Base-by-base conservation (phyloP, 2,113 vertebrate species). In the Alces alces region DNA sequence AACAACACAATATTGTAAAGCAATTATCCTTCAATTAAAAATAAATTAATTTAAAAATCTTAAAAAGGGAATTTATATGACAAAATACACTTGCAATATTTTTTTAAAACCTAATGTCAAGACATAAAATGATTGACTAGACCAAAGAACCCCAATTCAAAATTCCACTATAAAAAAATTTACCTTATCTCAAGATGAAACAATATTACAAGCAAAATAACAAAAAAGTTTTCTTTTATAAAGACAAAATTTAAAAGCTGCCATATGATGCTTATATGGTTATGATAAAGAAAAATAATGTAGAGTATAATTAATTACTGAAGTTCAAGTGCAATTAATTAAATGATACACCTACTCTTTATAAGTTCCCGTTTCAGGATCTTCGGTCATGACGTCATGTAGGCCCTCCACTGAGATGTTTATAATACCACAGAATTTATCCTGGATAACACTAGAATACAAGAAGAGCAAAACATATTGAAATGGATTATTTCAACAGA, bases 351-450 rank as follows among this genome's bases (percentile, higher is more conserved):
- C 99, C 99, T 99, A 99, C 99, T 99, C 99, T 99, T 99, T 99
- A 66, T 99, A 99, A 28, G 99, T 99, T 97, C 99, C 98, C 1
- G 99, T 99, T 98, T 99, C 99, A 2, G 99, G 88, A 97, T 99
- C 99, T 98, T 99, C 99, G 1, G 99, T 99, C 99, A 99, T 99
- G 58, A 99, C 99, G 95, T 99, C 99, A 52, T 99, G 99, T 28
- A 99, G 97, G 0, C 99, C 99, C 98, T 99, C 99, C 85, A 99
- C 99, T 6, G 99, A 99, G 98, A 99, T 98, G 96, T 99, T 99
- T 98, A 99, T 99, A 98, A 99, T 99, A 93, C 99, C 99, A 88
- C 99, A 99, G 98, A 99, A 99, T 98, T 99, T 99, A 98, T 99
- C 99, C 98, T 99, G 99, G 98, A 99, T 99, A 98, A 99, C 99